Percentiles rank a stretch among this genome's conserved stretches.
Conservation (phyloP, 2,888 invertebrate species). For the Drosophila meridionalis region DNA sequence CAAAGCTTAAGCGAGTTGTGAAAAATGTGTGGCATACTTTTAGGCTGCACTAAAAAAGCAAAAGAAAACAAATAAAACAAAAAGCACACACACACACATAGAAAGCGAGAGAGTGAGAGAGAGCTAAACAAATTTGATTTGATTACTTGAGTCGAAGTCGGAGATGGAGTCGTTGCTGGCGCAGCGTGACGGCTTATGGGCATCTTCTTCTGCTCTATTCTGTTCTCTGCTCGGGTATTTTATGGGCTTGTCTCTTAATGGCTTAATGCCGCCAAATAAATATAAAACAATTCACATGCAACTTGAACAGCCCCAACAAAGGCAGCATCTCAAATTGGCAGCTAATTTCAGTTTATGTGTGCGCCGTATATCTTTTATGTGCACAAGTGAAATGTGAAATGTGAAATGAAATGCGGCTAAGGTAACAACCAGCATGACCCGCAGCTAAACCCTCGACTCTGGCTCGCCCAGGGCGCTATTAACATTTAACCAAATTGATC, state of each 20-base stretch:
- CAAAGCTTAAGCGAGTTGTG: constrained; percentile 68
- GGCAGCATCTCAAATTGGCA: constrained; percentile 71
- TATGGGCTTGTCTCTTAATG: constrained; percentile 67
- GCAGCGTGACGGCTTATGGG: constrained; percentile 54
- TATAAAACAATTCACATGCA: constrained; percentile 75
- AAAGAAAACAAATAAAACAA: constrained; percentile 16
- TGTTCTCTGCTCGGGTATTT: constrained; percentile 27
- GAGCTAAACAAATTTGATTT: constrained; percentile 75
- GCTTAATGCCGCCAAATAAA: constrained; percentile 70
- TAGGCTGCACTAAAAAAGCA: constrained; percentile 62
- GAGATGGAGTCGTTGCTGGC: constrained; percentile 17
- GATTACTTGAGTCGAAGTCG: constrained; percentile 51
- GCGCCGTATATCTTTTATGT: constrained; percentile 63
- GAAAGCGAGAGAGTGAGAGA: background rate
- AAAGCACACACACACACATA: constrained; percentile 5
- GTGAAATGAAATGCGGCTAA: constrained; percentile 20
- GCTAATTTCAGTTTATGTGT: constrained; percentile 75
- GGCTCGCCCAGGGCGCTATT: constrained; percentile 70
- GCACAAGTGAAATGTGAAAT: constrained; percentile 36
- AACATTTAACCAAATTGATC: constrained; percentile 79
- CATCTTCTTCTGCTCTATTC: constrained; percentile 3
- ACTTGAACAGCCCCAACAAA: constrained; percentile 38
- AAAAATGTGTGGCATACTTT: constrained; percentile 73
- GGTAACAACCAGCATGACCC: constrained; percentile 61
- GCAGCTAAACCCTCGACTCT: constrained; percentile 34